A percentile compares a stretch with the other conserved stretches of the same genome.
phyloP scores from a whole-genome alignment of 2,797 vertebrate genomes.

The Petrocephalus schoutedeni region DNA sequence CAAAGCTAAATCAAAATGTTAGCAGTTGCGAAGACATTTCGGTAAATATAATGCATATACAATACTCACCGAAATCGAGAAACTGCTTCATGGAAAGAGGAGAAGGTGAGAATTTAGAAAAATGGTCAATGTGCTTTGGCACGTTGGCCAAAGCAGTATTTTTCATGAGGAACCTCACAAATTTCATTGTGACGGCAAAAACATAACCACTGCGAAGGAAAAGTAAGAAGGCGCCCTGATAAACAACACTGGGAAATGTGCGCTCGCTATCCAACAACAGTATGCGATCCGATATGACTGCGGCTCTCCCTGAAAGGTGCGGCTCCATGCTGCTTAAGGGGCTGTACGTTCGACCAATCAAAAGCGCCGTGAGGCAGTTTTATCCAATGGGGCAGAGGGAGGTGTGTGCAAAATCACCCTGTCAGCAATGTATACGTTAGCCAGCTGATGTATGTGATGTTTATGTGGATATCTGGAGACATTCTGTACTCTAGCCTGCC shows the following conservation, averaged over 20 bases:
- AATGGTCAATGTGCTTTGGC: slow-evolving; percentile 87
- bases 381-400: slow-evolving; percentile 5
- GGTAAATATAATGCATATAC: neutral
- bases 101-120: slow-evolving; percentile 93
- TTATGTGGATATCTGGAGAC: neutral
- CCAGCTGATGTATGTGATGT: neutral
- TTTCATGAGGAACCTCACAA: slow-evolving; percentile 78
- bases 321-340: neutral
- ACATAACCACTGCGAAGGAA: neutral
- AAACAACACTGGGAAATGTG: neutral
- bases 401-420: neutral
- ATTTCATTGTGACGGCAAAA: slow-evolving; percentile 66
- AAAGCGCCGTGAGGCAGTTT: neutral
- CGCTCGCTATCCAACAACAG: neutral
- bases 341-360: neutral
- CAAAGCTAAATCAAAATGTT: neutral
- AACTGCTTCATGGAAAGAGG: slow-evolving; percentile 95
- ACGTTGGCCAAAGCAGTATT: slow-evolving; percentile 75
- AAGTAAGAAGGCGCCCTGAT: neutral
- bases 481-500: neutral
- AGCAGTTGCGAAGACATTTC: neutral
- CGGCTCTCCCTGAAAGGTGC: neutral
- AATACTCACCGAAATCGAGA: slow-evolving; percentile 80
- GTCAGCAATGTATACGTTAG: neutral
- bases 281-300: neutral